Evolutionary conservation across 2,113 vertebrate genomes (phyloP).

Genomic region (Elephantulus edwardii): DNA sequence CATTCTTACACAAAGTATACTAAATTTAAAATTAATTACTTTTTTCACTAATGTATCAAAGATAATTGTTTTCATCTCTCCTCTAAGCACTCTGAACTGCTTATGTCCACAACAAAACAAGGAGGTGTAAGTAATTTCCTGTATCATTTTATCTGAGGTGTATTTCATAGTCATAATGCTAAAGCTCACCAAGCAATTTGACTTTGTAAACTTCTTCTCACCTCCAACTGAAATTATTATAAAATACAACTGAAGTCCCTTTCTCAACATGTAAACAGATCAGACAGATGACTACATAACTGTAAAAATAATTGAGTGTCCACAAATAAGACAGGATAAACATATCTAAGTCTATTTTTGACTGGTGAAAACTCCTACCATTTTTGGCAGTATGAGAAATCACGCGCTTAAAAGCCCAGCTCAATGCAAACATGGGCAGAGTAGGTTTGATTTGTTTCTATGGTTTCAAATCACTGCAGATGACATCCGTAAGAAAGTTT

Average conservation of each 20-base stretch:
- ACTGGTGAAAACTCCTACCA: conserved; percentile 21
- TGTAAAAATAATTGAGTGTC: neutral
- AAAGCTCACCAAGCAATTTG: neutral
- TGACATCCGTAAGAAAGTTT: neutral
- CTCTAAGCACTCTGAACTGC: neutral
- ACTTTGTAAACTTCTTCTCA: conserved; percentile 2
- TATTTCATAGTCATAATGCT: neutral
- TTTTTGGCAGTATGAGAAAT: conserved; percentile 25
- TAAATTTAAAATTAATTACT: neutral
- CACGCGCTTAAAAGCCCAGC: neutral
- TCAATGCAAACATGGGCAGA: conserved; percentile 11
- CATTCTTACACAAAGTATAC: neutral
- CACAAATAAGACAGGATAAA: conserved; percentile 23
- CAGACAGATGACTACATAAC: conserved; percentile 13
- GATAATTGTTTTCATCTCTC: neutral
- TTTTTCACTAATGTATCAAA: neutral
- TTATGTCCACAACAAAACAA: neutral
- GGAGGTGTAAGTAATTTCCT: neutral
- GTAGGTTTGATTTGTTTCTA: conserved; percentile 55
- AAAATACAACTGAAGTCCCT: conserved; percentile 28
- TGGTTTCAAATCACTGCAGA: conserved; percentile 60
- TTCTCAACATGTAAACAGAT: conserved; percentile 7
- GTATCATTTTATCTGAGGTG: neutral
- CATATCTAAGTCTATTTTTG: conserved; percentile 45
- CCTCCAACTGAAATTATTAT: neutral